phyloP scores from a whole-genome alignment of 2,888 invertebrate genomes.

The Leptarthrus brevirostris region DNA sequence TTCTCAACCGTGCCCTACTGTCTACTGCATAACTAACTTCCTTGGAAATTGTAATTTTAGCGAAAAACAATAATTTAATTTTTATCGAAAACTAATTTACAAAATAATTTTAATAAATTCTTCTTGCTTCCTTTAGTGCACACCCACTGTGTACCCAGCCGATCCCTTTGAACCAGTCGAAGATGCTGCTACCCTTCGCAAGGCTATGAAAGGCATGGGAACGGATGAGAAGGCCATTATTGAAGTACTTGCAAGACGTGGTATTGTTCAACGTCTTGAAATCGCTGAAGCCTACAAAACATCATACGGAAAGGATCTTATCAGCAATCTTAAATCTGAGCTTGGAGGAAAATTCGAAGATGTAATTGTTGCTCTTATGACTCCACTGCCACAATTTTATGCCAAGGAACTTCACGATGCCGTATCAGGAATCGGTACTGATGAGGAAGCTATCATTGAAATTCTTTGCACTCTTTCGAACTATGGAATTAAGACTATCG shows the following conservation, averaged over 20 bases:
- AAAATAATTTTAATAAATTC: neutral
- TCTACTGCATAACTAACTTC: neutral
- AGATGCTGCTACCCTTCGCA: constrained; percentile 85
- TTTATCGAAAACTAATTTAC: neutral
- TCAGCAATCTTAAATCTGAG: constrained; percentile 89
- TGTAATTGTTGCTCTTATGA: constrained; percentile 90
- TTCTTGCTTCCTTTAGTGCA: constrained; percentile 72
- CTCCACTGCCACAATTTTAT: constrained; percentile 88
- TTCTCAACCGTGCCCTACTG: neutral
- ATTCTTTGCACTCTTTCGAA: constrained; percentile 92
- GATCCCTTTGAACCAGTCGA: constrained; percentile 87
- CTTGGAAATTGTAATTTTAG: no score
- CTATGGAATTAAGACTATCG: constrained; percentile 86
- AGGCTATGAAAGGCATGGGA: constrained; percentile 94
- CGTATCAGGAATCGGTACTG: constrained; percentile 87
- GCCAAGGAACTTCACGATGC: constrained; percentile 91
- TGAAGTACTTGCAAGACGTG: constrained; percentile 87
- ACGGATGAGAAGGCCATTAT: constrained; percentile 93
- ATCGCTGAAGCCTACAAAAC: constrained; percentile 93
- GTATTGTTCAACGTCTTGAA: constrained; percentile 90
- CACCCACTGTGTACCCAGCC: constrained; percentile 88
- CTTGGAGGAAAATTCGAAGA: constrained; percentile 90
- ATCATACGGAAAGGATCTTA: constrained; percentile 87
- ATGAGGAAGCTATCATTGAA: constrained; percentile 91
- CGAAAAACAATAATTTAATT: neutral